phyloP scores from a whole-genome alignment of 2,888 invertebrate species.

The Rhagonycha lutea region DNA sequence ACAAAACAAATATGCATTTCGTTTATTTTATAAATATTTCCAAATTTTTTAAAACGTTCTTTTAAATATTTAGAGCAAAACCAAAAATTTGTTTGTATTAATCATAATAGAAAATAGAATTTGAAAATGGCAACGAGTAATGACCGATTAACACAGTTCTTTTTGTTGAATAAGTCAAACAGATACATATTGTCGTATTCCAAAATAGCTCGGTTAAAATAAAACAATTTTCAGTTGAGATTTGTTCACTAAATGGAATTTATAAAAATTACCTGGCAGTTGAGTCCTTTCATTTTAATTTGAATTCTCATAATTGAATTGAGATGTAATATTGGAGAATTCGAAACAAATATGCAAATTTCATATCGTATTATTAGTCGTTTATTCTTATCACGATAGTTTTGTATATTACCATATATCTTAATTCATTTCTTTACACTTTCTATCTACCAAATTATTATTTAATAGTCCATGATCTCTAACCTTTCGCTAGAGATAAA shows the following conservation, averaged over 20 bases:
- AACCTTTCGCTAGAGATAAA: background rate
- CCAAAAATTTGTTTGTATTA: background rate
- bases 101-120: background rate
- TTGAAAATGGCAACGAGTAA: background rate
- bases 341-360: too few relatives aligned
- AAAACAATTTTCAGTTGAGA: too few relatives aligned
- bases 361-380: too few relatives aligned
- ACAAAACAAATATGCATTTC: background rate
- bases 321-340: too few relatives aligned
- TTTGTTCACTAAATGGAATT: too few relatives aligned
- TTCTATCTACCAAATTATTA: background rate
- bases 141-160: background rate
- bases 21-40: background rate
- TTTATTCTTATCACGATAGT: background rate
- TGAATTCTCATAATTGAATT: too few relatives aligned
- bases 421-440: background rate
- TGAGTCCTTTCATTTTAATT: too few relatives aligned
- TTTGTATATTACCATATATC: background rate
- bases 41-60: too few relatives aligned
- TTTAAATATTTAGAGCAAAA: background rate
- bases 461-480: background rate
- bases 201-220: too few relatives aligned
- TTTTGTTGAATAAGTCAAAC: background rate
- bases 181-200: too few relatives aligned
- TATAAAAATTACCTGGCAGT: too few relatives aligned